A percentile compares a stretch with the other conserved stretches of the same genome.
phyloP scores from a whole-genome alignment of 2,113 vertebrate species.

The Pogona vitticeps region DNA sequence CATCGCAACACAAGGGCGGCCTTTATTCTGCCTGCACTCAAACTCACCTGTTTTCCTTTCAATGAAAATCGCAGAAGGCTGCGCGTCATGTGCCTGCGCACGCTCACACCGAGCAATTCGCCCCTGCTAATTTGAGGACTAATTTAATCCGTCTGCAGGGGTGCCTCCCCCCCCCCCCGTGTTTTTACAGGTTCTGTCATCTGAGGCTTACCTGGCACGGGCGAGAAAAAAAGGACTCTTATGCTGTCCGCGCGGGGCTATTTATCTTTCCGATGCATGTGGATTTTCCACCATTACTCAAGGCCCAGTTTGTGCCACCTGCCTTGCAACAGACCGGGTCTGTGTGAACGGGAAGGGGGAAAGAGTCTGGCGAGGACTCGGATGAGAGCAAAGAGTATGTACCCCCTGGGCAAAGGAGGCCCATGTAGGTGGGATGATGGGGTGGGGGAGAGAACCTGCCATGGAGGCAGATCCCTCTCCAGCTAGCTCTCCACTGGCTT shows the following conservation, averaged over 20 bases:
- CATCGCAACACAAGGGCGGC: background rate
- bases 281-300: slow-evolving; percentile 78
- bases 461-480: no score
- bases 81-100: slow-evolving; percentile 56
- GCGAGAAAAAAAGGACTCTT: slow-evolving; percentile 79
- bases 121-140: slow-evolving; percentile 72
- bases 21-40: background rate
- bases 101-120: background rate
- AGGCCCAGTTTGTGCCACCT: slow-evolving; percentile 65
- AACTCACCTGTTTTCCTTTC: background rate
- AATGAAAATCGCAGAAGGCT: slow-evolving; percentile 49
- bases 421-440: background rate
- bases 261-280: slow-evolving; percentile 79
- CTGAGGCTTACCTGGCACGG: slow-evolving; percentile 76
- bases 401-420: slow-evolving; percentile 27
- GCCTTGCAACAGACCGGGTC: slow-evolving; percentile 70
- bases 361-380: background rate
- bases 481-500: slow-evolving; percentile 43
- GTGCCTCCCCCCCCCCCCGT: slow-evolving; percentile 64
- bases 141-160: slow-evolving; percentile 75
- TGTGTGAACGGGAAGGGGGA: slow-evolving; percentile 58
- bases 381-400: slow-evolving; percentile 43
- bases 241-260: slow-evolving; percentile 74
- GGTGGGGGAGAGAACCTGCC: no score
- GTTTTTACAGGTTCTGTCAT: slow-evolving; percentile 77